Evolutionary conservation across 2,797 vertebrate genomes (phyloP), one percentile per base, ranked within the genome.

Genomic region (Microcaecilia unicolor): DNA sequence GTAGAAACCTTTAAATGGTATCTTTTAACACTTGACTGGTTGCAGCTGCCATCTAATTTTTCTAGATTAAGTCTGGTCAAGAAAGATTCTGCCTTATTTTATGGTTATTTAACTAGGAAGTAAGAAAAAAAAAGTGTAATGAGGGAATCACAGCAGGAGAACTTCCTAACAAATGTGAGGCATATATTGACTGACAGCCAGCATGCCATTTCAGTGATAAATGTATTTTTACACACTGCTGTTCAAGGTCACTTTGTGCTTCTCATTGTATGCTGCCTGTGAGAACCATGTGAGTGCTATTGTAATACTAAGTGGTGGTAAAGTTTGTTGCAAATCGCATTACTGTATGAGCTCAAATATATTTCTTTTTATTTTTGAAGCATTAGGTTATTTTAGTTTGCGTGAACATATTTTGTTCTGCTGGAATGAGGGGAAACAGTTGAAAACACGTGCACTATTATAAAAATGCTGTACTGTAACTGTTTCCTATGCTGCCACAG

Each of bases 81-180:
- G 58, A 70, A 64, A 64, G 68, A 70, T 55, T 55, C 58, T 32
- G 58, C 73, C 58, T 79, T 66, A 56, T 80, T 72, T 72, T 73
- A 65, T 61, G 67, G 48, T 64, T 78, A 61, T 81, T 78, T 72
- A 63, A 64, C 64, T 71, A 57, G 76, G 70, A 80, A 81, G 74
- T 69, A 58, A 67, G 71, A 78, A 71, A 68, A 78, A 71, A 68
- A 74, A 67, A 72, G 67, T 64, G 55, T 67, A 64, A 62, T 46
- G 74, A 77, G 72, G 70, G 67, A 34, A 40, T 68, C 70, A 22
- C 76, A 70, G 81, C 72, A 25, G 76, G 78, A 64, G 52, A 41
- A 35, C 37, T 48, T 51, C 48, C 59, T 55, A 50, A 63, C 72
- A 76, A 65, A 74, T 61, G 67, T 72, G 76, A 63, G 58, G 48